Conservation (phyloP, 1,140 invertebrate genomes). For the Schlechtendalia chinensis region DNA sequence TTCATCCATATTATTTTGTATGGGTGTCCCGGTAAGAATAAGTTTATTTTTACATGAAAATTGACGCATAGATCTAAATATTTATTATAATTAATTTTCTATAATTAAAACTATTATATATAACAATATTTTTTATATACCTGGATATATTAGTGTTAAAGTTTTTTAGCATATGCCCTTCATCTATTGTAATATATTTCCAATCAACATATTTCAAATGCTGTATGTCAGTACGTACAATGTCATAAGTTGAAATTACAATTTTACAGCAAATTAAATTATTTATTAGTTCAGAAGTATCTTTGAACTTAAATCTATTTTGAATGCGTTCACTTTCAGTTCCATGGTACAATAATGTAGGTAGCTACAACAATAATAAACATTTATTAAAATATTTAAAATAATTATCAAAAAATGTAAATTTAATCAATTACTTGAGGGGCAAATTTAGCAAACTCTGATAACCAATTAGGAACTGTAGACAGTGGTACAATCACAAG, state of each 20-base stretch:
- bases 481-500: conserved; percentile 68
- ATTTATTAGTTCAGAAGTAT: conserved; percentile 54
- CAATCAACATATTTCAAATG: conserved; percentile 59
- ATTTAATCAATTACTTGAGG: conserved; percentile 56
- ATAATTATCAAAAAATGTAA: conserved; percentile 51
- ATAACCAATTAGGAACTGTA: conserved; percentile 70
- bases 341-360: conserved; percentile 64
- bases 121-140: conserved; percentile 55
- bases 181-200: conserved; percentile 72
- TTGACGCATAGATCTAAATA: conserved; percentile 55
- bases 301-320: conserved; percentile 55
- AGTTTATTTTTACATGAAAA: conserved; percentile 60
- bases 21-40: conserved; percentile 74
- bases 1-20: conserved; percentile 75
- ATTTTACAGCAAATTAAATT: conserved; percentile 57
- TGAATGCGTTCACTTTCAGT: conserved; percentile 54
- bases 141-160: conserved; percentile 59
- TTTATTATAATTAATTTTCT: conserved; percentile 10
- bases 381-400: neutral
- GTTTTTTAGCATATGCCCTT: conserved; percentile 74
- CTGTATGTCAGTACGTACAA: conserved; percentile 59
- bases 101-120: neutral
- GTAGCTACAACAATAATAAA: conserved; percentile 56
- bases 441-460: conserved; percentile 68
- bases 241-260: conserved; percentile 65